Evolutionary conservation across 2,113 vertebrate species (phyloP).

Genomic region (Clarias magur): DNA sequence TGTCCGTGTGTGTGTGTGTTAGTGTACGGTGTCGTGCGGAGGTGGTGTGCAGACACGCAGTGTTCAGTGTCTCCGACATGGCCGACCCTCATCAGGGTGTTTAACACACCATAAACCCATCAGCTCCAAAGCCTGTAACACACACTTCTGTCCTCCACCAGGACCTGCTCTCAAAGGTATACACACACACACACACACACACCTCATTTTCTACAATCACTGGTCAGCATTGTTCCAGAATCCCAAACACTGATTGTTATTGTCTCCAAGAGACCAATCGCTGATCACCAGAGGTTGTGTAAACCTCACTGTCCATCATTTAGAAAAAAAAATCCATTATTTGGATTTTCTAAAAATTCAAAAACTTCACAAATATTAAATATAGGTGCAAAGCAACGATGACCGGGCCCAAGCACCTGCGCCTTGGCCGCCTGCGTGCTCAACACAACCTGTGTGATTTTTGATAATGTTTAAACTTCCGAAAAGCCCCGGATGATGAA

Average conservation of each 20-base stretch:
- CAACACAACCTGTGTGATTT: no score
- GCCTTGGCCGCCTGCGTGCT: no score
- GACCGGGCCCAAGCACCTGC: no score
- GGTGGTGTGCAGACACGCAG: slow-evolving; percentile 89
- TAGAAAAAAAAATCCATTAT: no score
- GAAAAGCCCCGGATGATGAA: no score
- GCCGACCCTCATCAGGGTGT: slow-evolving; percentile 80
- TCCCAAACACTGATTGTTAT: not conserved
- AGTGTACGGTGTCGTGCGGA: slow-evolving; percentile 95
- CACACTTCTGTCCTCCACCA: slow-evolving; percentile 86
- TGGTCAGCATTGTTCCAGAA: not conserved
- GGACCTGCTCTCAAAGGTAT: slow-evolving; percentile 44
- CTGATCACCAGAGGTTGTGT: not conserved
- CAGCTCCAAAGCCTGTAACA: slow-evolving; percentile 87
- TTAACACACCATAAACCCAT: slow-evolving; percentile 82
- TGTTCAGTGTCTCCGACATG: slow-evolving; percentile 86
- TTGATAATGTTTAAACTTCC: no score
- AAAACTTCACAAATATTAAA: no score
- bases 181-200: not conserved
- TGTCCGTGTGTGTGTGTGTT: slow-evolving; percentile 29
- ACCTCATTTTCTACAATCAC: not conserved
- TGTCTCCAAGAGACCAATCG: not conserved
- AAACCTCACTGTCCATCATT: not conserved
- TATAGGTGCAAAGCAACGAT: no score
- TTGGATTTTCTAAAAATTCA: no score